Evolutionary conservation across 2,113 vertebrate genomes (phyloP).

Genomic region (Perccottus glenii): DNA sequence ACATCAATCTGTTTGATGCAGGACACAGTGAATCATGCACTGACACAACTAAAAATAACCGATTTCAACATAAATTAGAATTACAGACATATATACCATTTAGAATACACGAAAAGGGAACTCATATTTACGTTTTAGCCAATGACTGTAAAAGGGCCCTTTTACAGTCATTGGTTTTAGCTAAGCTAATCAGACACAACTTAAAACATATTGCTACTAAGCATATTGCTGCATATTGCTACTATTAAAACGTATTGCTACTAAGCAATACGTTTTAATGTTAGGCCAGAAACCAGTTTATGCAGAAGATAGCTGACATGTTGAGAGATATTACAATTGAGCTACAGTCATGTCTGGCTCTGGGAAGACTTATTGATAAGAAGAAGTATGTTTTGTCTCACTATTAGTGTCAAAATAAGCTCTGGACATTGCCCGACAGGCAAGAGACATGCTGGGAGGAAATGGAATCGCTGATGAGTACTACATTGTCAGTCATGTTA

Average conservation of each 20-base stretch:
- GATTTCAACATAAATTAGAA: too few species aligned
- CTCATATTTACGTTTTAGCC: too few species aligned
- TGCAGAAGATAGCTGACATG: constrained; percentile 95
- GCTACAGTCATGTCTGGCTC: constrained; percentile 86
- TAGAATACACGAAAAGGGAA: too few species aligned
- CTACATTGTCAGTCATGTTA: constrained; percentile 88
- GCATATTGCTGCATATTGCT: too few species aligned
- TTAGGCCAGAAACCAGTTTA: constrained; percentile 90
- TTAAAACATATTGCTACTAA: constrained; percentile 59
- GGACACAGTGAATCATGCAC: too few species aligned
- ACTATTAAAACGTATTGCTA: too few species aligned
- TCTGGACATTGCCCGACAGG: constrained; percentile 86
- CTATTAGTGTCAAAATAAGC: constrained; percentile 61
- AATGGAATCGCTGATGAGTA: constrained; percentile 92
- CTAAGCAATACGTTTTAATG: too few species aligned
- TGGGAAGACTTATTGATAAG: constrained; percentile 86
- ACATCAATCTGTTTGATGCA: too few species aligned
- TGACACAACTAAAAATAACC: too few species aligned
- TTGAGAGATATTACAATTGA: constrained; percentile 87
- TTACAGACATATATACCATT: too few species aligned
- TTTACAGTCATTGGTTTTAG: too few species aligned
- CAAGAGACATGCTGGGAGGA: constrained; percentile 91
- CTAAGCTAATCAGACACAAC: background rate
- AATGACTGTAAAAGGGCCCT: too few species aligned
- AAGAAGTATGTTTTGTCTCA: constrained; percentile 73